Conservation (phyloP, 1,140 invertebrate species). For the Dryas iulia region DNA sequence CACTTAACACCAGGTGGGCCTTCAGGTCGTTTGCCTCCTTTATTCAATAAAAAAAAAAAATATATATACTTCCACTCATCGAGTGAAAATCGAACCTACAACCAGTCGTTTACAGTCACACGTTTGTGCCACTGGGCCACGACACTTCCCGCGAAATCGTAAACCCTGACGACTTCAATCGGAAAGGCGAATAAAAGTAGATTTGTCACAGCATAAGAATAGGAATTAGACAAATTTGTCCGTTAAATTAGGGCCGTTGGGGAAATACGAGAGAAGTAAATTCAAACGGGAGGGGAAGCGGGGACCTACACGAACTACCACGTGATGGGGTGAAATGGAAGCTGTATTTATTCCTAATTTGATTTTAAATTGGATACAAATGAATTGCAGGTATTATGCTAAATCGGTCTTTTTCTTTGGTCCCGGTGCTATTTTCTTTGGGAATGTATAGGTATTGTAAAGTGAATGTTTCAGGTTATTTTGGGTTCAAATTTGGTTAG, state of each 20-base stretch:
- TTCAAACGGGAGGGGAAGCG: no score
- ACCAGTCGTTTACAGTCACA: no score
- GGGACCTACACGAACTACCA: slow-evolving; percentile 30
- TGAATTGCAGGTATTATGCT: slow-evolving; percentile 45
- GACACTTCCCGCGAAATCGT: neutral
- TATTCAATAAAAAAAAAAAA: no score
- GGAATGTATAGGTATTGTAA: no score
- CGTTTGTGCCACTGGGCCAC: no score
- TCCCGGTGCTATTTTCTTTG: no score
- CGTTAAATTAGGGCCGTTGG: slow-evolving; percentile 70
- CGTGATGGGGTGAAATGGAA: slow-evolving; percentile 63
- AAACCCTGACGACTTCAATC: neutral
- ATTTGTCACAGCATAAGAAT: slow-evolving; percentile 74
- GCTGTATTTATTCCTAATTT: slow-evolving; percentile 71
- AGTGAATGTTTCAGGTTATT: no score
- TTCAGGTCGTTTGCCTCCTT: no score
- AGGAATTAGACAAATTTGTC: slow-evolving; percentile 75
- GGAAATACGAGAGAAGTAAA: slow-evolving; percentile 51
- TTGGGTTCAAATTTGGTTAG: no score
- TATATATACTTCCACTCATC: no score
- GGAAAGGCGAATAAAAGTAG: slow-evolving; percentile 22
- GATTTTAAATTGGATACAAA: slow-evolving; percentile 71
- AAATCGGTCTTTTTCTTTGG: slow-evolving; percentile 8
- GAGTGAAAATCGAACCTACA: no score
- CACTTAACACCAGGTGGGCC: no score